phyloP scores from a whole-genome alignment of 2,797 vertebrate genomes.

The Platyrinchus mystaceus region DNA sequence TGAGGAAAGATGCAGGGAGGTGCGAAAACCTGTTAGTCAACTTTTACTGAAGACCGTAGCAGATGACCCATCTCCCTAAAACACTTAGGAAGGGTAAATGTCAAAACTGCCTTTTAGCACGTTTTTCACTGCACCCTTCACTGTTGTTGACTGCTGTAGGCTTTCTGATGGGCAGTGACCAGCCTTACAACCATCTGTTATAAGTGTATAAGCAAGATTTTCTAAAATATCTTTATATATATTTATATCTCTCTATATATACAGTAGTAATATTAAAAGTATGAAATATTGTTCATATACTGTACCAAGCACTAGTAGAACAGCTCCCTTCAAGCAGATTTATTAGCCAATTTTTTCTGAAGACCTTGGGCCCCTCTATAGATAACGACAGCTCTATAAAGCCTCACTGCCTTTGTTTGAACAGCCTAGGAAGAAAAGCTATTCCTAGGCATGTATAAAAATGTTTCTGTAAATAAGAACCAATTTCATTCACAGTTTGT shows the following conservation, averaged over 20 bases:
- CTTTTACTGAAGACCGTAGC: background rate
- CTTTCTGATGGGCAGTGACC: background rate
- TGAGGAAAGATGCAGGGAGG: background rate
- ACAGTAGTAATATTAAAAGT: background rate
- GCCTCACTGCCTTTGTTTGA: background rate
- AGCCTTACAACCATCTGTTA: background rate
- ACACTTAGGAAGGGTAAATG: background rate
- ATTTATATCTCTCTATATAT: background rate
- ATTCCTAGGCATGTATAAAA: background rate
- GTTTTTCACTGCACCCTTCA: background rate
- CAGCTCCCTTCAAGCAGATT: background rate
- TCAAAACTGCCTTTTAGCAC: background rate
- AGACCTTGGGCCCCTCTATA: background rate
- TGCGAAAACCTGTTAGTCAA: background rate
- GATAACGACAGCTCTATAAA: background rate
- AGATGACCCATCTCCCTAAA: background rate
- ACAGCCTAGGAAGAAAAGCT: background rate
- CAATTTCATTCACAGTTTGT: background rate
- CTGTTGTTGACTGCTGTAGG: background rate
- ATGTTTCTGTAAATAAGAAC: background rate
- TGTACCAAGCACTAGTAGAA: background rate
- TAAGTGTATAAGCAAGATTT: background rate
- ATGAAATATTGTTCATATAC: background rate
- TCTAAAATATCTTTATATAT: background rate
- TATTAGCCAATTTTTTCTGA: background rate